A percentile compares a stretch with the other conserved stretches of the same genome.
These are phyloP conservation scores for Miltochrista miniata DNA, from an alignment of 2,888 invertebrate genomes.

Conservation along the genomic window DNA sequence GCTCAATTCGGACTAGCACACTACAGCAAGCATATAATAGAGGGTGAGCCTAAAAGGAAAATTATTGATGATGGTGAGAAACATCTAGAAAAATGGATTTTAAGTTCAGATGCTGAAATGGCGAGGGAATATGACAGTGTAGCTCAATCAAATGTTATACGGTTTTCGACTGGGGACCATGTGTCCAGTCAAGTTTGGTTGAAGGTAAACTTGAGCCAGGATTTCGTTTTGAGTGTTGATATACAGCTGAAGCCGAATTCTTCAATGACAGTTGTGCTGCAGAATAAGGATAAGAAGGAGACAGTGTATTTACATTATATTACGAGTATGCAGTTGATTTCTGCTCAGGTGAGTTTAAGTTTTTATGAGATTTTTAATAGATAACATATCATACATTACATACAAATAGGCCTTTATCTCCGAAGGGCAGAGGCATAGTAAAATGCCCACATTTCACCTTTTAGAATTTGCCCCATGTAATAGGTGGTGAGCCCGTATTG, in stretches of 20 bases:
- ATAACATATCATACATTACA: too few relatives aligned
- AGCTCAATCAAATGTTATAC: slow-evolving; percentile 85
- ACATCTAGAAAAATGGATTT: slow-evolving; percentile 87
- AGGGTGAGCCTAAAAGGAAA: slow-evolving; percentile 89
- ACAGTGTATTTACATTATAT: slow-evolving; percentile 93
- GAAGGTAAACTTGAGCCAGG: slow-evolving; percentile 78
- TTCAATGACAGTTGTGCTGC: slow-evolving; percentile 90
- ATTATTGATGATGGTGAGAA: slow-evolving; percentile 90
- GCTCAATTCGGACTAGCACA: slow-evolving; percentile 99
- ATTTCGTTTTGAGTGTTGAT: slow-evolving; percentile 91
- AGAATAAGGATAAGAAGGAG: slow-evolving; percentile 89
- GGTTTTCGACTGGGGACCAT: slow-evolving; percentile 89
- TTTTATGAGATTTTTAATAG: too few relatives aligned
- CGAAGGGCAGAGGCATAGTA: too few relatives aligned
- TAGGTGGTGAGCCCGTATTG: too few relatives aligned
- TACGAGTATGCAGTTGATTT: slow-evolving; percentile 88
- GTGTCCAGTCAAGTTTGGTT: slow-evolving; percentile 87
- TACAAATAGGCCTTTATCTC: too few relatives aligned
- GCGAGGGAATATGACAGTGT: slow-evolving; percentile 84
- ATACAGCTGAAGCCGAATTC: slow-evolving; percentile 90
- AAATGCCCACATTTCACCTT: too few relatives aligned
- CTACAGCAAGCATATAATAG: slow-evolving; percentile 96
- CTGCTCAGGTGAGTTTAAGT: slow-evolving; percentile 84
- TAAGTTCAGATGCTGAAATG: slow-evolving; percentile 87
- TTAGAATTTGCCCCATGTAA: too few relatives aligned